Percentiles rank a stretch among this genome's conserved stretches.
These are phyloP conservation scores for Sphyrna mokarran DNA, from an alignment of 2,113 vertebrate species.

Conservation along the genomic window DNA sequence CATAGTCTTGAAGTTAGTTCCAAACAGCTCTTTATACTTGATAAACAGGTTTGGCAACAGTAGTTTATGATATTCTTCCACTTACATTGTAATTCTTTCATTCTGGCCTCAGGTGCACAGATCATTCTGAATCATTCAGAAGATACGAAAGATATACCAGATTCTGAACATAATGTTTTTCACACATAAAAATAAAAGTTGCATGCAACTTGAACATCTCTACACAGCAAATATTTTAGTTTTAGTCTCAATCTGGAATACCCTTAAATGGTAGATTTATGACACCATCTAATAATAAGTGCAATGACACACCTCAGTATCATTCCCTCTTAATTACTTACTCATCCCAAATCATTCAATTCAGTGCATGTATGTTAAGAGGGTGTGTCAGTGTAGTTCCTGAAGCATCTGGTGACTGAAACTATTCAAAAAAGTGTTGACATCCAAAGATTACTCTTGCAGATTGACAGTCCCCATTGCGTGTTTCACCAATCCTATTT, in stretches of 20 bases:
- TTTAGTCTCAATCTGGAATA: not conserved
- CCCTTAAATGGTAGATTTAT: not conserved
- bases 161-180: not conserved
- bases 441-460: not conserved
- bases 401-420: not conserved
- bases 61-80: not conserved
- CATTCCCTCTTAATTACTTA: not conserved
- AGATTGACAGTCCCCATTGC: not conserved
- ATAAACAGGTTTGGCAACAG: constrained; percentile 11
- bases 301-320: not conserved
- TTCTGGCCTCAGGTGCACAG: not conserved
- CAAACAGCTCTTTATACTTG: not conserved
- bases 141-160: not conserved
- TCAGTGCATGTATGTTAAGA: not conserved
- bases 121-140: not conserved
- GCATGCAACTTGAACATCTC: not conserved
- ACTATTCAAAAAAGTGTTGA: not conserved
- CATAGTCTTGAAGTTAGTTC: not conserved
- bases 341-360: not conserved
- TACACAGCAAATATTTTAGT: not conserved
- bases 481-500: not conserved
- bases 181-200: not conserved
- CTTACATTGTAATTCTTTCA: not conserved
- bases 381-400: not conserved
- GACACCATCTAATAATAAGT: not conserved